Base-by-base conservation (phyloP, 2,113 vertebrate species). In the Leptocoma aspasia region DNA sequence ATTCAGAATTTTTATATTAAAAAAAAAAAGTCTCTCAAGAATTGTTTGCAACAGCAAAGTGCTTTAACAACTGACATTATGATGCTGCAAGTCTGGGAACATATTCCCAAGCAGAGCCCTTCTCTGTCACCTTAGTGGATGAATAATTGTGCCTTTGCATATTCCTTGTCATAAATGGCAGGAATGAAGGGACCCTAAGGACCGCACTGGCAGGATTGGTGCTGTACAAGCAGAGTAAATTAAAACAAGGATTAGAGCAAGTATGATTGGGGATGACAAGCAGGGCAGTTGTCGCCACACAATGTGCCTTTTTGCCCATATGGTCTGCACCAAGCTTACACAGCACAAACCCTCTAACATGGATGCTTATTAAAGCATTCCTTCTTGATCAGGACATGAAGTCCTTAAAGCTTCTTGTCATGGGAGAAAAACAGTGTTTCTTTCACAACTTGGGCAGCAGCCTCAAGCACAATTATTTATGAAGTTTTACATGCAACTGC, bases 131-230 rank as follows among this genome's bases (percentile, higher is more conserved):
- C 98, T 98, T 97, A 98, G 97, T 97, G 98, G 98, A 98, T 99
- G 98, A 99, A 98, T 99, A 98, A 99, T 99, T 98, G 98, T 98
- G 98, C 98, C 98, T 98, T 98, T 99, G 98, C 98, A 98, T 99
- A 98, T 98, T 98, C 98, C 98, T 98, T 99, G 99, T 99, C 99
- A 99, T 98, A 96, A 95, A 95, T 98, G 97, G 98, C 98, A 98
- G 98, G 98, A 99, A 98, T 99, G 98, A 99, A 98, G 98, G 98
- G 98, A 98, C 99, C 99, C 98, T 75, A 98, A 99, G 99, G 99
- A 99, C 97, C 88, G 96, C 96, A 96, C 98, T 98, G 98, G 98
- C 98, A 98, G 98, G 98, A 92, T 97, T 97, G 98, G 98, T 97
- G 98, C 98, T 98, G 98, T 98, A 98, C 97, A 98, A 98, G 98